Evolutionary conservation across 2,888 invertebrate species (phyloP).

Genomic region (Lasius fuliginosus): DNA sequence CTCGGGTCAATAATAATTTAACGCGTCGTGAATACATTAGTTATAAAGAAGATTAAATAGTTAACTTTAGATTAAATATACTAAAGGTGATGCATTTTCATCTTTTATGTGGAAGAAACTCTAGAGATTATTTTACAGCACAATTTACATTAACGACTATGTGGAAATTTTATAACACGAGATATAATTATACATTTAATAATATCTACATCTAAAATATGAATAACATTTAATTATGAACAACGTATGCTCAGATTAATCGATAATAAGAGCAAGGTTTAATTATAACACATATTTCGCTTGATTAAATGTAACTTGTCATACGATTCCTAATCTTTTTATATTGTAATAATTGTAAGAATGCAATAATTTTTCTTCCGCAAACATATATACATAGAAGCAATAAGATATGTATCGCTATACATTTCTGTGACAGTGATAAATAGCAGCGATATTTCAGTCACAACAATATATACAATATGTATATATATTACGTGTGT

Average conservation of each 20-base stretch:
- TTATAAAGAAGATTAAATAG: constrained; percentile 25
- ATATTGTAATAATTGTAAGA: not conserved
- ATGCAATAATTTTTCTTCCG: not conserved
- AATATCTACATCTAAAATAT: not conserved
- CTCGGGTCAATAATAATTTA: not conserved
- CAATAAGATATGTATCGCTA: not conserved
- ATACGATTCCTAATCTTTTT: not conserved
- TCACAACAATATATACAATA: not conserved
- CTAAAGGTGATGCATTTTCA: not conserved
- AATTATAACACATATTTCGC: not conserved
- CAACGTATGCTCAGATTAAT: not conserved
- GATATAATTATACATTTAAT: not conserved
- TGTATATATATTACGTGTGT: not conserved
- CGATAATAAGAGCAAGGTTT: not conserved
- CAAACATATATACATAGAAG: too few relatives aligned
- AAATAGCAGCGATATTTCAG: not conserved
- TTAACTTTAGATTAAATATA: constrained; percentile 3
- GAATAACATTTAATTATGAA: not conserved
- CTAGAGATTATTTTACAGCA: not conserved
- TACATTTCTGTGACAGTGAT: not conserved
- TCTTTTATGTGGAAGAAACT: not conserved
- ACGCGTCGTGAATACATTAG: constrained; percentile 5
- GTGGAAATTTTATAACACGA: not conserved
- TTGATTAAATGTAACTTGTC: not conserved
- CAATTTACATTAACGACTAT: not conserved